A percentile compares a stretch with the other conserved stretches of the same genome.
Conservation (phyloP, 2,113 vertebrate species). For the Mirza zaza region DNA sequence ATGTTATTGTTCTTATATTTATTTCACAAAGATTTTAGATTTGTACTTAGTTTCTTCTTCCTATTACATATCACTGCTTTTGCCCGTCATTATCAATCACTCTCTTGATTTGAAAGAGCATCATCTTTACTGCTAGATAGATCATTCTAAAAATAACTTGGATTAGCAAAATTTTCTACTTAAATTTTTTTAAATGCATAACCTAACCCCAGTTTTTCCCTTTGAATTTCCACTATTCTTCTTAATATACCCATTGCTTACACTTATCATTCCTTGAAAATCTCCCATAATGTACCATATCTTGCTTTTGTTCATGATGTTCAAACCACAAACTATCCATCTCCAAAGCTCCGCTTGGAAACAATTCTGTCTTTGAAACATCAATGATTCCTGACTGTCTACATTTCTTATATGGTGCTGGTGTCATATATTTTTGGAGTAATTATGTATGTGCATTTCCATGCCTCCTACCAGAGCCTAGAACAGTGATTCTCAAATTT, state of each 20-base stretch:
- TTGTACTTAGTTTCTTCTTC: background rate
- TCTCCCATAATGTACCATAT: background rate
- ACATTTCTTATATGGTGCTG: background rate
- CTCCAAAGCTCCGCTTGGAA: background rate
- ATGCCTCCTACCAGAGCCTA: background rate
- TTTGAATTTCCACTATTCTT: background rate
- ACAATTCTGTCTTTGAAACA: background rate
- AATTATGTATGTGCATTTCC: background rate
- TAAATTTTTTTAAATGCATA: background rate
- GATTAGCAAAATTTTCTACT: background rate
- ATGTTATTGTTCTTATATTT: background rate
- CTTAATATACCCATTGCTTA: background rate
- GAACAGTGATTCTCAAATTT: background rate
- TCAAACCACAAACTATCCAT: background rate
- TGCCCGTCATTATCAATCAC: fast-evolving
- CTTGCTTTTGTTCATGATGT: background rate
- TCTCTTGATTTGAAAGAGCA: background rate
- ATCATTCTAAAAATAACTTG: background rate
- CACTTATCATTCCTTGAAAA: background rate
- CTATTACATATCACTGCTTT: background rate
- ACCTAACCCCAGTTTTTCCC: background rate
- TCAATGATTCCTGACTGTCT: background rate
- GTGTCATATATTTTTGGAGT: background rate
- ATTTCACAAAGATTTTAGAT: background rate
- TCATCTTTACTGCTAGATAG: background rate